These are phyloP conservation scores for Apocheima hispidaria DNA, from an alignment of 2,888 invertebrate species.

Conservation along the genomic window DNA sequence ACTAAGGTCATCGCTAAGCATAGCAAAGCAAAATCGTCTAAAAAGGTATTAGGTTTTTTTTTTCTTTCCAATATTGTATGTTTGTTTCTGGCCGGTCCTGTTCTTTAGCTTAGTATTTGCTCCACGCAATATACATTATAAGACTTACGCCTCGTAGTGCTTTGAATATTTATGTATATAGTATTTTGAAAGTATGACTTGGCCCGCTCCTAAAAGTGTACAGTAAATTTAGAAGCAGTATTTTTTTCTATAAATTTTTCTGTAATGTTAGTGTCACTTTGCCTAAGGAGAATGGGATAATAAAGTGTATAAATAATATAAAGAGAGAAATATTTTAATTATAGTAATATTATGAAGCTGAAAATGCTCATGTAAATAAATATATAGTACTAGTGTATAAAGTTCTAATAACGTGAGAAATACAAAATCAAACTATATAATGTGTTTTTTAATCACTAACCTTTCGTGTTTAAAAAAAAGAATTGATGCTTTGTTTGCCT, in stretches of 20 bases:
- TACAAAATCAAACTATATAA: constrained; percentile 69
- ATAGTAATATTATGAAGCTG: constrained; percentile 81
- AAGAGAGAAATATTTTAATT: constrained; percentile 83
- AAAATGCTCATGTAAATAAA: constrained; percentile 85
- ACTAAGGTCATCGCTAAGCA: neutral
- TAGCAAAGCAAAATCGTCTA: neutral
- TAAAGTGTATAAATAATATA: constrained; percentile 78
- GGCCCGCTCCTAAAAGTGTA: constrained; percentile 53
- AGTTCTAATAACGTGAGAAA: constrained; percentile 82
- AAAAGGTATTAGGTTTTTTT: neutral
- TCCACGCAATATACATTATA: constrained; percentile 11
- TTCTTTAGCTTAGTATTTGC: neutral
- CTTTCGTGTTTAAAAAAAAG: no score
- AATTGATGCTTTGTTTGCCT: no score
- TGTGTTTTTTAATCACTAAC: constrained; percentile 34
- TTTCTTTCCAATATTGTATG: neutral
- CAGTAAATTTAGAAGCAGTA: constrained; percentile 48
- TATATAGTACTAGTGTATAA: constrained; percentile 77
- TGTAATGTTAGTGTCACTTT: constrained; percentile 75
- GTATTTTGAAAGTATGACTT: constrained; percentile 34
- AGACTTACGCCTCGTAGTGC: constrained; percentile 24
- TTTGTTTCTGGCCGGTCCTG: neutral
- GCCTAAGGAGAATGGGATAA: constrained; percentile 69
- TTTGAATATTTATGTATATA: constrained; percentile 31
- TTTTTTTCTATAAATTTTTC: constrained; percentile 50